phyloP scores from a whole-genome alignment of 2,888 invertebrate genomes.

The Salpingus planirostris region DNA sequence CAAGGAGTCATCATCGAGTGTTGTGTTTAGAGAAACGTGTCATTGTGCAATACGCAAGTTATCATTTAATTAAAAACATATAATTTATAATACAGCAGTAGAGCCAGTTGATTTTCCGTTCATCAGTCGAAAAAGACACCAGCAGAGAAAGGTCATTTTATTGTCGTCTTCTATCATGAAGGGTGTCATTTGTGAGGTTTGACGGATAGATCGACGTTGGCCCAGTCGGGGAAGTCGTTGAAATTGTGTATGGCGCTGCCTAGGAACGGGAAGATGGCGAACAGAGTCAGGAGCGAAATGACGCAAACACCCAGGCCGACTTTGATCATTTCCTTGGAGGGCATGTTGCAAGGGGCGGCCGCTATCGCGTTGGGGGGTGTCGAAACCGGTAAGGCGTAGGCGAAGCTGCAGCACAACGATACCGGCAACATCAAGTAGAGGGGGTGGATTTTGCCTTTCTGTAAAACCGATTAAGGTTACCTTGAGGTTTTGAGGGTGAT shows the following conservation, averaged over 20 bases:
- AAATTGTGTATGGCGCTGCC: conserved; percentile 58
- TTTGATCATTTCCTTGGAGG: conserved; percentile 64
- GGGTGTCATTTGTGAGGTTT: too few species aligned
- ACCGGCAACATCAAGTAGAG: conserved; percentile 1
- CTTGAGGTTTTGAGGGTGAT: too few species aligned
- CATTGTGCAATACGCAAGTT: too few species aligned
- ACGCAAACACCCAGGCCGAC: conserved; percentile 44
- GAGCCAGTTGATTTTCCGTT: too few species aligned
- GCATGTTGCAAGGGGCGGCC: conserved; percentile 68
- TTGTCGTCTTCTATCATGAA: too few species aligned
- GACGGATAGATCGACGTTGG: too few species aligned
- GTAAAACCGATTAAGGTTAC: conserved; percentile 12
- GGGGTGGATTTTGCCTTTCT: conserved; percentile 23
- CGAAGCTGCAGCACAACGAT: conserved; percentile 66
- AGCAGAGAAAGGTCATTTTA: too few species aligned
- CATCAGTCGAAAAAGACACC: too few species aligned
- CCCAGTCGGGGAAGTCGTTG: conserved; percentile 38
- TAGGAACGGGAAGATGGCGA: conserved; percentile 63
- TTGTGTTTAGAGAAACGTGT: too few species aligned
- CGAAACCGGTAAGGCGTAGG: conserved; percentile 85
- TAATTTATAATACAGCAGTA: neutral
- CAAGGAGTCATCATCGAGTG: too few species aligned
- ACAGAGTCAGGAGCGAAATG: conserved; percentile 42
- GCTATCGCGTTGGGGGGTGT: conserved; percentile 92
- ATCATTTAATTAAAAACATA: too few species aligned